Evolutionary conservation across 2,797 vertebrate genomes (phyloP).

Genomic region (Gorsachius magnificus): DNA sequence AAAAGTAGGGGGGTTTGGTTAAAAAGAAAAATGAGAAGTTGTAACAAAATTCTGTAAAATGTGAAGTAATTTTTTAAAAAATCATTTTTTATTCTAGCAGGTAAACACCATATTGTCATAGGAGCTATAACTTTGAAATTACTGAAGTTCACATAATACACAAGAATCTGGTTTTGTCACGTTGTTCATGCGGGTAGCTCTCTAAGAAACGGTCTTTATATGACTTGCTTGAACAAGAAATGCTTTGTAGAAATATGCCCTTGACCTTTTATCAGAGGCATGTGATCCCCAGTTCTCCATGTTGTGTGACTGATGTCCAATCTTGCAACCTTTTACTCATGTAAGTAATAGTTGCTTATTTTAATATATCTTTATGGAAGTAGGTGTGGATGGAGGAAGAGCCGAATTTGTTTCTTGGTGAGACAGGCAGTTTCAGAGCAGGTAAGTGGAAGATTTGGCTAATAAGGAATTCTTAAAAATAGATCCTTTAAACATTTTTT

Average conservation of each 20-base stretch:
- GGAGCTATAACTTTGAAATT: neutral
- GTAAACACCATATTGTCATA: neutral
- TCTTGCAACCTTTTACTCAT: neutral
- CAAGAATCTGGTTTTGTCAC: neutral
- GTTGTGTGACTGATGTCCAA: rapidly evolving
- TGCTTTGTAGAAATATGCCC: neutral
- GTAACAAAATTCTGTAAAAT: neutral
- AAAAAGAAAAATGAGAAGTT: neutral
- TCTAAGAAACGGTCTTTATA: neutral
- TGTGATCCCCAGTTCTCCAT: neutral
- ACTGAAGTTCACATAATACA: neutral
- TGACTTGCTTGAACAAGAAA: neutral
- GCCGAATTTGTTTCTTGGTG: neutral
- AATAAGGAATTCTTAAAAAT: neutral
- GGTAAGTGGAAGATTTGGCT: neutral
- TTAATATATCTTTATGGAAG: neutral
- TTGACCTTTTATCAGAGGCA: neutral
- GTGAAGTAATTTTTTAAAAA: neutral
- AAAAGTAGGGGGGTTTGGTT: neutral
- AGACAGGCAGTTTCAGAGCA: neutral
- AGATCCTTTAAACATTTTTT: neutral
- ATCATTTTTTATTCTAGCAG: neutral
- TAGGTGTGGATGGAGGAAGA: neutral
- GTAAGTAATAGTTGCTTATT: neutral
- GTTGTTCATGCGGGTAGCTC: neutral